Percentiles rank a stretch among this genome's conserved stretches.
These are phyloP conservation scores for Oreochromis spilurus DNA, from an alignment of 2,113 vertebrate species.

Conservation along the genomic window DNA sequence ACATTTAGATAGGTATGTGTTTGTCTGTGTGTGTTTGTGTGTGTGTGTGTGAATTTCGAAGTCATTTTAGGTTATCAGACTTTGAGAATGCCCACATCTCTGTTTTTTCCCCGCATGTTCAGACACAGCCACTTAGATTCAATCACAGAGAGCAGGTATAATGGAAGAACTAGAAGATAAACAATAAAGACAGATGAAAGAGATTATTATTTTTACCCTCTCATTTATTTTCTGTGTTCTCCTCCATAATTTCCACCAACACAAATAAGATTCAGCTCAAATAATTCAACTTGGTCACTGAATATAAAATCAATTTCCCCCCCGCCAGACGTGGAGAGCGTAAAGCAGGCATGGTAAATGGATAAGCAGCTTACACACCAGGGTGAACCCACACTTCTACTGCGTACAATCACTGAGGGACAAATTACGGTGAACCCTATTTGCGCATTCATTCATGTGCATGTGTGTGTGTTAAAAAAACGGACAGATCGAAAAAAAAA, in stretches of 20 bases:
- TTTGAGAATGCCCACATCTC: background rate
- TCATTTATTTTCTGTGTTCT: background rate
- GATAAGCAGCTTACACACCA: constrained; percentile 61
- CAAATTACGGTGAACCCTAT: constrained; percentile 35
- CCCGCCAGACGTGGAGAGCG: constrained; percentile 2
- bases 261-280: background rate
- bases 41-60: background rate
- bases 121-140: background rate
- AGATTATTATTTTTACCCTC: background rate
- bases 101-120: background rate
- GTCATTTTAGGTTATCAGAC: background rate
- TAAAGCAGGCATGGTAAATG: constrained; percentile 52
- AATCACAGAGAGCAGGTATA: background rate
- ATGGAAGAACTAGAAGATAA: background rate
- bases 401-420: constrained; percentile 8
- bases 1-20: constrained; percentile 65
- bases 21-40: constrained; percentile 18
- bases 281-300: constrained; percentile 33
- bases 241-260: background rate
- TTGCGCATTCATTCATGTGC: background rate
- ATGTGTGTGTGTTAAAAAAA: background rate
- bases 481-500: background rate
- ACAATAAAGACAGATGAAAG: background rate
- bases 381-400: constrained; percentile 29
- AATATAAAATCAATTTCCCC: constrained; percentile 52